These are phyloP conservation scores for Drosophila parvula DNA, from an alignment of 1,140 invertebrate species.

Conservation along the genomic window DNA sequence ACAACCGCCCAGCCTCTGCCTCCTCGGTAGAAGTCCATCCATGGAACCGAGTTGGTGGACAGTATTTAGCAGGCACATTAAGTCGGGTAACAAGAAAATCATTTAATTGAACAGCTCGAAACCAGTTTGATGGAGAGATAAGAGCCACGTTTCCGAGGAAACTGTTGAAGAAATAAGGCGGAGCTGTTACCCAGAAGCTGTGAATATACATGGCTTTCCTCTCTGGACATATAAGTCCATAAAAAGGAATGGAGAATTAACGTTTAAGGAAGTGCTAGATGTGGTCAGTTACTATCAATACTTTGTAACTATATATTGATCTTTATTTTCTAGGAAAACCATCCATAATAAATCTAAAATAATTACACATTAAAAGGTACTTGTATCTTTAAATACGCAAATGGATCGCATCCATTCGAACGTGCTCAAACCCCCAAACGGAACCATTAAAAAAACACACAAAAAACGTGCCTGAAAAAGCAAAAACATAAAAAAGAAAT, in stretches of 20 bases:
- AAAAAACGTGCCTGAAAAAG: slow-evolving; percentile 44
- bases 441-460: slow-evolving; percentile 29
- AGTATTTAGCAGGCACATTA: slow-evolving; percentile 70
- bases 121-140: slow-evolving; percentile 26
- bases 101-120: slow-evolving; percentile 53
- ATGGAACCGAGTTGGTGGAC: slow-evolving; percentile 3
- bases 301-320: neutral
- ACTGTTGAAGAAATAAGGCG: slow-evolving; percentile 9
- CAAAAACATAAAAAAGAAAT: slow-evolving; percentile 31
- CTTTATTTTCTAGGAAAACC: neutral
- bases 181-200: slow-evolving; percentile 26
- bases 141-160: slow-evolving; percentile 7
- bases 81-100: slow-evolving; percentile 40
- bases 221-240: neutral
- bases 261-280: neutral
- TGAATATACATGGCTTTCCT: slow-evolving; percentile 26
- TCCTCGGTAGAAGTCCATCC: neutral
- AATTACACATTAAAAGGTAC: slow-evolving; percentile 6
- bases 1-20: slow-evolving; percentile 18
- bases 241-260: neutral
- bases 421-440: slow-evolving; percentile 10
- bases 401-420: slow-evolving; percentile 8
- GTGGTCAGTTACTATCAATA: neutral
- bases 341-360: neutral
- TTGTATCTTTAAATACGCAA: slow-evolving; percentile 19